A percentile compares a stretch with the other conserved stretches of the same genome.
These are phyloP conservation scores for Dissostichus mawsoni DNA, from an alignment of 2,113 vertebrate species.

Conservation along the genomic window DNA sequence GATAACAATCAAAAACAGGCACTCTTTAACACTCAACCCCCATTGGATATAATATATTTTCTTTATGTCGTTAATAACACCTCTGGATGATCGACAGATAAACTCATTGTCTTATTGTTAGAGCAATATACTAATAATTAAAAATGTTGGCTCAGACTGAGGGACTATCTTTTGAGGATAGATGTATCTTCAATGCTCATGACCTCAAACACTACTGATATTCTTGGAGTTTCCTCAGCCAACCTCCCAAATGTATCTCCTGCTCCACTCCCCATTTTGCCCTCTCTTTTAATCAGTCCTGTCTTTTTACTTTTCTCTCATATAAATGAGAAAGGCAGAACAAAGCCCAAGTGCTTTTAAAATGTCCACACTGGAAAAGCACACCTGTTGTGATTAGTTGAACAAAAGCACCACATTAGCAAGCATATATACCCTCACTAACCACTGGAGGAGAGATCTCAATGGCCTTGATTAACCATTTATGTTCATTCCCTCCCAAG, in stretches of 20 bases:
- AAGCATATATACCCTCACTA: conserved; percentile 18
- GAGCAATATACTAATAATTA: too few species aligned
- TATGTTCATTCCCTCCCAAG: conserved; percentile 50
- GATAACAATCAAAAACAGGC: too few species aligned
- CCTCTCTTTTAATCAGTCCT: conserved; percentile 9
- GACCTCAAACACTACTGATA: not conserved
- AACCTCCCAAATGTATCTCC: conserved; percentile 8
- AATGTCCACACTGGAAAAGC: conserved; percentile 37
- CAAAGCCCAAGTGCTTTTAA: conserved; percentile 14
- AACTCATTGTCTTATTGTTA: too few species aligned
- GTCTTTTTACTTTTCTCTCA: conserved; percentile 16
- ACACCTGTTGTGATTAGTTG: conserved; percentile 50
- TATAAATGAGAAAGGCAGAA: conserved; percentile 8
- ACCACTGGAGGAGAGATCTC: conserved; percentile 43
- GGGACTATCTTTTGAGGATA: too few species aligned
- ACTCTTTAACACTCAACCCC: too few species aligned
- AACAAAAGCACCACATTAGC: conserved; percentile 23
- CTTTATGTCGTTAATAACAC: too few species aligned
- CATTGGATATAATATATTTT: too few species aligned
- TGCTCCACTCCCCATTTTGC: not conserved
- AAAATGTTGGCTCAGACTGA: too few species aligned
- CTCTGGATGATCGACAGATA: too few species aligned
- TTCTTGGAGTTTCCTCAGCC: conserved; percentile 5
- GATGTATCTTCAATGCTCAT: not conserved
- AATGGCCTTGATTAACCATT: conserved; percentile 69